A percentile compares a stretch with the other conserved stretches of the same genome.
Evolutionary conservation across 2,888 invertebrate genomes (phyloP).

Genomic region (Branchipolynoe longqiensis): DNA sequence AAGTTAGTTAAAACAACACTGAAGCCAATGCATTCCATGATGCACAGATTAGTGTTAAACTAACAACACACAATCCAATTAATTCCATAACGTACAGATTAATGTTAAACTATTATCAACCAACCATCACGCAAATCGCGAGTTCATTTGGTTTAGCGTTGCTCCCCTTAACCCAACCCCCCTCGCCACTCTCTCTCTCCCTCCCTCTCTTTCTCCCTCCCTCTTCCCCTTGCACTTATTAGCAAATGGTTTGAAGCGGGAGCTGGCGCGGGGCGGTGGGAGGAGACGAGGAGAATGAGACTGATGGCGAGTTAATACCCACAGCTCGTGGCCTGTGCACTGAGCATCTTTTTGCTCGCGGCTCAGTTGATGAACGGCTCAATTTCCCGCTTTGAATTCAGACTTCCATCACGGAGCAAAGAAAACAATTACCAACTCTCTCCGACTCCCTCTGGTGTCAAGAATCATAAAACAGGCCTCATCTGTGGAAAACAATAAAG

Average conservation of each 20-base stretch:
- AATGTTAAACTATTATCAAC: no score
- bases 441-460: no score
- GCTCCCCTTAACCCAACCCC: no score
- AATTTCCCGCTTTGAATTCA: constrained; percentile 52
- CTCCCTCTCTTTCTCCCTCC: no score
- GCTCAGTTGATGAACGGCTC: constrained; percentile 38
- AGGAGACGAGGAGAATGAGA: background rate
- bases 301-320: constrained; percentile 28
- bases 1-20: no score
- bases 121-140: no score
- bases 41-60: no score
- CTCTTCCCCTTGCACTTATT: background rate
- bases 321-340: background rate
- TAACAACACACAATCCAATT: no score
- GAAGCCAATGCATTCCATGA: no score
- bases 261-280: background rate
- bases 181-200: no score
- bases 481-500: constrained; percentile 43
- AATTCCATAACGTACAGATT: no score
- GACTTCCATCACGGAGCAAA: constrained; percentile 27
- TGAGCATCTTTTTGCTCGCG: background rate
- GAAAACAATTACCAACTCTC: constrained; percentile 51
- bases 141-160: no score
- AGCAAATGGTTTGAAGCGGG: background rate
- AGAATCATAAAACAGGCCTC: constrained; percentile 22